These are phyloP conservation scores for Mesembrinibis cayennensis DNA, from an alignment of 2,113 vertebrate species.

Conservation along the genomic window DNA sequence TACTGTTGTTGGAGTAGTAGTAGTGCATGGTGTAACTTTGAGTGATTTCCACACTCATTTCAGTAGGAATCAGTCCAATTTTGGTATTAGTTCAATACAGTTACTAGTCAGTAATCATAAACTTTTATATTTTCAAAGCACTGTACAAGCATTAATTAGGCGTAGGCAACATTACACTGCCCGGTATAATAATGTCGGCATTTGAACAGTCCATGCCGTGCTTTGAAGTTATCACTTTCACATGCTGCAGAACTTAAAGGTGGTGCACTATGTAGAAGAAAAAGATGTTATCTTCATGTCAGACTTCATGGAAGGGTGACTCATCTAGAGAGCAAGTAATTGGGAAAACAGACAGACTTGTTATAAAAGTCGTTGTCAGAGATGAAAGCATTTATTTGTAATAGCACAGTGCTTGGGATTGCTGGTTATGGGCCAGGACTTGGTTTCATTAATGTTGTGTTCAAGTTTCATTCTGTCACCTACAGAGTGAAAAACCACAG, in stretches of 20 bases:
- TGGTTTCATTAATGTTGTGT: background rate
- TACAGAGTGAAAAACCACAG: background rate
- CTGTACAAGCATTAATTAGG: background rate
- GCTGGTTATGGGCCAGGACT: background rate
- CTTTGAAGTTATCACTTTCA: conserved; percentile 20
- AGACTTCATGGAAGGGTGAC: background rate
- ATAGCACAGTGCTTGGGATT: background rate
- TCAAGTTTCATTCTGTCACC: background rate
- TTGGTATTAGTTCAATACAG: background rate
- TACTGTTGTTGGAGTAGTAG: background rate
- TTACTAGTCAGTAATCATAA: background rate
- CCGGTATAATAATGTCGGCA: background rate
- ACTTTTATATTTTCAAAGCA: background rate
- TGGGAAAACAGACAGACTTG: background rate
- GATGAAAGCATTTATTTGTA: background rate
- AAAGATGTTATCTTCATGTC: background rate
- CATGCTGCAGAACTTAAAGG: background rate
- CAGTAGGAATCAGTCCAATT: background rate
- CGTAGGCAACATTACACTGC: background rate
- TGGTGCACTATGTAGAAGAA: background rate
- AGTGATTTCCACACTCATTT: background rate
- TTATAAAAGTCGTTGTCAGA: background rate
- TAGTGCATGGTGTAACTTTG: background rate
- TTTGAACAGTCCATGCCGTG: background rate
- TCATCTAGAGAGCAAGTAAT: background rate